phyloP scores from a whole-genome alignment of 2,888 invertebrate species.

The Diplolepis rosae region DNA sequence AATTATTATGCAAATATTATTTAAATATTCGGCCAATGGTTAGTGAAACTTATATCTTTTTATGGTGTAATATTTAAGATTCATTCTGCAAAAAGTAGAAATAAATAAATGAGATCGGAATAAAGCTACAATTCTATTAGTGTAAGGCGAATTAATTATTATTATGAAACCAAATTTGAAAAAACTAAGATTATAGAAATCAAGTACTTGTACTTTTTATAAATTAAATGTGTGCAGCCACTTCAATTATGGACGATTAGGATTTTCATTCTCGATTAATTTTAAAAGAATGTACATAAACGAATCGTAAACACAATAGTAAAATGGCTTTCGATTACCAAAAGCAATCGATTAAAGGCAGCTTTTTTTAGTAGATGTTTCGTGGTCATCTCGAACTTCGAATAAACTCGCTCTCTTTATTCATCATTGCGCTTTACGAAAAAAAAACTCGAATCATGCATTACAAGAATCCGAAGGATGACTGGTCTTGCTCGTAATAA shows the following conservation, averaged over 20 bases:
- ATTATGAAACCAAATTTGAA: constrained; percentile 1
- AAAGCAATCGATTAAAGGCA: background rate
- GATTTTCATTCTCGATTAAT: background rate
- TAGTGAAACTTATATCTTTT: background rate
- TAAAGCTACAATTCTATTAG: background rate
- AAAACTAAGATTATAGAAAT: background rate
- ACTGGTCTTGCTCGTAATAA: background rate
- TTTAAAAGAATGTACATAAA: background rate
- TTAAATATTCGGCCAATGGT: no score
- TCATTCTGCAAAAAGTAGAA: background rate
- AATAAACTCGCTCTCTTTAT: background rate
- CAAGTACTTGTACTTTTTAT: background rate
- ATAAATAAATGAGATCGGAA: background rate
- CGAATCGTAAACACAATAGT: background rate
- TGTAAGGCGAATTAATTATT: background rate
- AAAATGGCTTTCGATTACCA: background rate
- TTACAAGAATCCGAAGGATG: background rate
- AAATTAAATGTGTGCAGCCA: background rate
- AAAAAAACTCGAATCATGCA: background rate
- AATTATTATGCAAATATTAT: no score
- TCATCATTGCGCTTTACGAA: background rate
- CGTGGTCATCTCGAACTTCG: background rate
- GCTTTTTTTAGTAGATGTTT: background rate
- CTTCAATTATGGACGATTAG: background rate
- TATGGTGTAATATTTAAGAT: constrained; percentile 15